Evolutionary conservation across 2,113 vertebrate species (phyloP), one percentile per base, ranked within the genome.

Genomic region (Tyrannus savana): DNA sequence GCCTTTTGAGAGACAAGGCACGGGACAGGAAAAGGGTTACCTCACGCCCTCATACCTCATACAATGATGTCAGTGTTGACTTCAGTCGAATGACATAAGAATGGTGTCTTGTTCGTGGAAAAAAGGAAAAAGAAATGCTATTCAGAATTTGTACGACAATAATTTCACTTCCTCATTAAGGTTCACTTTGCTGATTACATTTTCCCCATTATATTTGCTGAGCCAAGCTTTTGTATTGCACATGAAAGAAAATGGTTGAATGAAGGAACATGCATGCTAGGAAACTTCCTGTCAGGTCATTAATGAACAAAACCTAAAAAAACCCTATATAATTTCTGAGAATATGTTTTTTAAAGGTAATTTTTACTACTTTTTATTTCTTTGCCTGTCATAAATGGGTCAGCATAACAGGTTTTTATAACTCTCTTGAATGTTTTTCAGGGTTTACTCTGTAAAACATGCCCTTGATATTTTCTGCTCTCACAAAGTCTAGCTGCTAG

Each of bases 101-200:
- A 37, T 19, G 15, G 10, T 5, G 18, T 27, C 76, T 28, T 28
- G 22, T 35, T 89, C 52, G 6, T 13, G 42, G 89, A 77, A 92
- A 55, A 74, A 84, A 12, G 9, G 55, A 88, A 5, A 68, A 90
- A 89, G 15, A 90, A 89, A 75, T 46, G 19, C 24, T 68, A 41
- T 52, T 92, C 42, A 67, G 52, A 87, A 71, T 12, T 13, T 50
- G 3, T 23, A n/a, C 16, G 35, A 68, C 76, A 63, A 53, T 35
- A 84, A 80, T 93, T 95, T 86, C 79, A 84, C 76, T 95, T 96
- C 91, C 94, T 92, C 47, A 59, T 81, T 73, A 68, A 63, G 12
- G 55, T 19, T 50, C 39, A 77, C 21, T 24, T 22, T 55, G 44
- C 30, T 92, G 89, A 82, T 92, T 80, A 77, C 33, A 22, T 92